phyloP scores from a whole-genome alignment of 2,113 vertebrate genomes.

The Arvicanthis niloticus region DNA sequence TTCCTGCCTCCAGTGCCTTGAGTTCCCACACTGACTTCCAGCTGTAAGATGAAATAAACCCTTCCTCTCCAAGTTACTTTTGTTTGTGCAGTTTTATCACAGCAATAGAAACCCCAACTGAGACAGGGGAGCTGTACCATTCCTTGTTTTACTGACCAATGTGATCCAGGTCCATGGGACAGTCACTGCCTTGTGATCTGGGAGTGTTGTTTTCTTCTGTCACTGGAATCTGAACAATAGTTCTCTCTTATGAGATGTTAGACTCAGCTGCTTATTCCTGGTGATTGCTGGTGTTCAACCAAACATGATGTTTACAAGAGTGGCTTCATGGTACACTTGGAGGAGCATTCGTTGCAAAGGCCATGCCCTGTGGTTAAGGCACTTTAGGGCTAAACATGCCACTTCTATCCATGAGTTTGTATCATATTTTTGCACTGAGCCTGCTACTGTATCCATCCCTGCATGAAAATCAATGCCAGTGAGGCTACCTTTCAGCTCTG shows the following conservation, averaged over 20 bases:
- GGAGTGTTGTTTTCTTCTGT: not conserved
- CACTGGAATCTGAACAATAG: not conserved
- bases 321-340: not conserved
- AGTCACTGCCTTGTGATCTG: not conserved
- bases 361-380: not conserved
- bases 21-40: not conserved
- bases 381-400: not conserved
- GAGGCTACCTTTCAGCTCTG: not conserved
- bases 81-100: not conserved
- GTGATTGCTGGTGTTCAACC: not conserved
- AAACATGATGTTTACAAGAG: not conserved
- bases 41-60: not conserved
- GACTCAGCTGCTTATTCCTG: not conserved
- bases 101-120: not conserved
- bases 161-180: not conserved
- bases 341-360: not conserved
- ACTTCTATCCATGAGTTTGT: not conserved
- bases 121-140: not conserved
- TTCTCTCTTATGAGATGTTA: not conserved
- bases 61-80: not conserved
- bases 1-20: not conserved
- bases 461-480: not conserved
- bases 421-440: not conserved
- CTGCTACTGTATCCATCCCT: not conserved
- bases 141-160: not conserved